A percentile compares a stretch with the other conserved stretches of the same genome.
Evolutionary conservation across 2,113 vertebrate species (phyloP).

Genomic region (Urocolius indicus): DNA sequence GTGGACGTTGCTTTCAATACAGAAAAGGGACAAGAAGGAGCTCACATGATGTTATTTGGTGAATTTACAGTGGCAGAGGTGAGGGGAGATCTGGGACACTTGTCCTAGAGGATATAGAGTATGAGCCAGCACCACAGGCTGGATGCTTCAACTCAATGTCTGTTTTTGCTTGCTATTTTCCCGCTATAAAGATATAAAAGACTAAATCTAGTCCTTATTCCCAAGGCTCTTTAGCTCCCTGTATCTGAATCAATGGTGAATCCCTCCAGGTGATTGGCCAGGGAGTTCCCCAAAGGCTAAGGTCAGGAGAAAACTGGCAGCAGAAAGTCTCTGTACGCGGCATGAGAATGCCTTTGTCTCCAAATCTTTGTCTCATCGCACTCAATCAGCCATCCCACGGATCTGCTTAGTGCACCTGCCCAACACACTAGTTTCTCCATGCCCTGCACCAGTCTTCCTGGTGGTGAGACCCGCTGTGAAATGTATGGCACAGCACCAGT

Average conservation of each 20-base stretch:
- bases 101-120: not conserved
- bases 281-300: not conserved
- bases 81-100: not conserved
- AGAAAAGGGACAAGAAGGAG: not conserved
- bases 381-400: too few relatives aligned
- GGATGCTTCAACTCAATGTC: not conserved
- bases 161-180: not conserved
- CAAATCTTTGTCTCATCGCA: not conserved
- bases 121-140: not conserved
- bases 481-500: constrained; percentile 27
- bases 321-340: not conserved
- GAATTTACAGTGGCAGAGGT: not conserved
- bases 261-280: not conserved
- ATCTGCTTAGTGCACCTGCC: too few relatives aligned
- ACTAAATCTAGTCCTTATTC: not conserved
- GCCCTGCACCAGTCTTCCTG: not conserved
- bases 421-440: not conserved
- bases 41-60: not conserved
- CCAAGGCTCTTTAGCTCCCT: not conserved
- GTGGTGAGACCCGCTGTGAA: constrained; percentile 16
- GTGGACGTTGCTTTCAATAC: not conserved
- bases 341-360: not conserved
- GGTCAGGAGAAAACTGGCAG: not conserved
- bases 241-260: not conserved
- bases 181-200: not conserved